Evolutionary conservation across 2,797 vertebrate genomes (phyloP), one percentile per base, ranked within the genome.

Genomic region (Rhinichthys osculus): DNA sequence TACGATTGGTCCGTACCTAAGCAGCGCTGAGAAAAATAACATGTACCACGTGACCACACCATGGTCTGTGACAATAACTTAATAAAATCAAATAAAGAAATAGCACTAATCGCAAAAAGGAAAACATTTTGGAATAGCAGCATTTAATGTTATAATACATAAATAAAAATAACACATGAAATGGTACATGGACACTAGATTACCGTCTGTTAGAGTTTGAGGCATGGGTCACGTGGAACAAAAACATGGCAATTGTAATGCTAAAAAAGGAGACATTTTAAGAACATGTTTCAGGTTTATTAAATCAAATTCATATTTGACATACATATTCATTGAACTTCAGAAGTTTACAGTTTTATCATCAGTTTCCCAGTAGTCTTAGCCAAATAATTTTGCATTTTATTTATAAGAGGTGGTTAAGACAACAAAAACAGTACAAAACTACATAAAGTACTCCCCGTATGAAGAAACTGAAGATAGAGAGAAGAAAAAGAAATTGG

Each of bases 231-330:
- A 57, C 52, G 13, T 13, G 57, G 4, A 9, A 57, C 40, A 38
- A 40, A 69, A 10, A 6, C 35, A 35, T 35, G 1, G 1, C 67
- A 47, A 14, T 1, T 19, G 17, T 0, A 16, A 52, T 33, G 9
- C 14, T 6, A 62, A 13, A 59, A 62, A 67, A 70, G 81, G 78
- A 84, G 30, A 73, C 92, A 94, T 95, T 95, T 95, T 96, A 95
- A 98, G 96, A 97, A 97, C 94, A 93, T 91, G 91, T 98, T 98
- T 94, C 94, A 96, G 97, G 97, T 91, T 91, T 95, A 96, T 96
- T 94, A 97, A 98, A 97, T 94, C 93, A 95, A 96, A 95, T 94
- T 95, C 93, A 92, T 96, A 95, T 96, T 91, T 94, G 94, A 95
- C 95, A 95, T 94, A 96, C 93, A 95, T 92, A 91, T 94, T 94